A percentile compares a stretch with the other conserved stretches of the same genome.
Conservation (phyloP, 2,797 vertebrate species). For the Champsocephalus esox region DNA sequence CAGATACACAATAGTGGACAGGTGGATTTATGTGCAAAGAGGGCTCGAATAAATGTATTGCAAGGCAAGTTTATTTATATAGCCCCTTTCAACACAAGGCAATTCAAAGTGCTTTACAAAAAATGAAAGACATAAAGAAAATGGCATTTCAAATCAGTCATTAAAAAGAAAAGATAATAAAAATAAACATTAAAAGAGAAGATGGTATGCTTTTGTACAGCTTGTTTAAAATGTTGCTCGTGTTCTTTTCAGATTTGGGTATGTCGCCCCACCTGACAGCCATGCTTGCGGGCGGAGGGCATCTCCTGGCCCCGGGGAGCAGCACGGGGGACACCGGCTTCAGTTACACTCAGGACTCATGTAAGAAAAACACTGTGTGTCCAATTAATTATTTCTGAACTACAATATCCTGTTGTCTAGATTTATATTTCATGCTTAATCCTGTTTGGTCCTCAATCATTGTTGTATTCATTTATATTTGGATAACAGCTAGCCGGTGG, state of each 20-base stretch:
- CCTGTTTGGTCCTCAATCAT: no score
- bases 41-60: not conserved
- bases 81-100: no score
- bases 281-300: conserved; percentile 92
- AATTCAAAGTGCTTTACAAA: no score
- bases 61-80: no score
- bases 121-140: no score
- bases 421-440: not conserved
- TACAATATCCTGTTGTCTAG: not conserved
- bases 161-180: no score
- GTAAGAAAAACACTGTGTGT: conserved; percentile 73
- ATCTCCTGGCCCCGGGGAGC: conserved; percentile 91
- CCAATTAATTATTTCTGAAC: not conserved
- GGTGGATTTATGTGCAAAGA: not conserved
- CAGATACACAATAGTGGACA: not conserved
- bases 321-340: conserved; percentile 98
- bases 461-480: not conserved
- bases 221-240: not conserved
- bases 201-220: not conserved
- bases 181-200: no score
- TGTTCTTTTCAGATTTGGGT: conserved; percentile 91
- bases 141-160: no score
- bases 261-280: conserved; percentile 97
- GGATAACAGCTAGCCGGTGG: not conserved
- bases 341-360: conserved; percentile 98